These are phyloP conservation scores for Acanthoscelides obtectus DNA, from an alignment of 2,888 invertebrate genomes.

Conservation along the genomic window DNA sequence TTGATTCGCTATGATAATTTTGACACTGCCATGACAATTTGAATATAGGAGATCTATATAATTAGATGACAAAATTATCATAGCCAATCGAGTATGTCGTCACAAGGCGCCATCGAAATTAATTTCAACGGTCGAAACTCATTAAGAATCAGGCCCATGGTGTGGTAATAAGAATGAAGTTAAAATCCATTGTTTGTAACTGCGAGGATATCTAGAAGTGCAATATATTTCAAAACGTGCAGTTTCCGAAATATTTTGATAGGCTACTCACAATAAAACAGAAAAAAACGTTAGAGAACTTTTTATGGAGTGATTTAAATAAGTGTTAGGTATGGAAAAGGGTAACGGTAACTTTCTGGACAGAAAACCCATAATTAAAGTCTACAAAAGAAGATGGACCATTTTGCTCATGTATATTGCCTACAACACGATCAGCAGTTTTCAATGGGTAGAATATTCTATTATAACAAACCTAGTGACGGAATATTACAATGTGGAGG, in stretches of 20 bases:
- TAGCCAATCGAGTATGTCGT: no score
- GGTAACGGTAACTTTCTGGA: not conserved
- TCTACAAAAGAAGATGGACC: slow-evolving; percentile 73
- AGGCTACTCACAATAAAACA: not conserved
- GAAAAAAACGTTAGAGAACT: no score
- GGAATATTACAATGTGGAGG: slow-evolving; percentile 68
- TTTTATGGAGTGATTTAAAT: not conserved
- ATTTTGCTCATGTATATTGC: slow-evolving; percentile 79
- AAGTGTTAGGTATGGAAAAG: not conserved
- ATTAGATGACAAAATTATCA: no score
- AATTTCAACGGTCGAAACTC: no score
- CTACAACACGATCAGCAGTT: slow-evolving; percentile 84
- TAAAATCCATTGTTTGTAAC: no score
- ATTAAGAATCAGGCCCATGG: no score
- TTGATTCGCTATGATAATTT: no score
- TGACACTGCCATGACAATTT: no score
- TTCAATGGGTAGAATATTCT: slow-evolving; percentile 95
- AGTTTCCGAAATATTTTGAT: not conserved
- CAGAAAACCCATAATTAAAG: slow-evolving; percentile 43
- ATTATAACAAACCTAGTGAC: slow-evolving; percentile 81
- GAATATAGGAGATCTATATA: no score
- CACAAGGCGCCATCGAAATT: no score
- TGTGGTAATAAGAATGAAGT: no score
- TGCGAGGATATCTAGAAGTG: no score
- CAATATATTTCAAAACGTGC: not conserved